Base-by-base conservation (phyloP, 2,888 invertebrate genomes). In the Diarsia brunnea region DNA sequence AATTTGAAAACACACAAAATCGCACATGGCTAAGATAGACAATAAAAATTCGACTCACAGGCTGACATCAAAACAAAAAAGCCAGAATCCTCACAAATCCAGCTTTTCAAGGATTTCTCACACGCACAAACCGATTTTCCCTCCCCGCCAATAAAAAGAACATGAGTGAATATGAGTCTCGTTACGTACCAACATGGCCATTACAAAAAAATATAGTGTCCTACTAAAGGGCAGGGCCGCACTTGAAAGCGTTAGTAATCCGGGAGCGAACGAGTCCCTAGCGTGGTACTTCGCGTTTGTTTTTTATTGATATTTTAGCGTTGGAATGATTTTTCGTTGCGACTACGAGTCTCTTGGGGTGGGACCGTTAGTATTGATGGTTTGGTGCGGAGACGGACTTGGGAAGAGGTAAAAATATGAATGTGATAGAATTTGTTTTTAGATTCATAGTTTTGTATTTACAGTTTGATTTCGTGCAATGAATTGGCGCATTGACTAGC, bases 281-380 rank as follows among this genome's bases (percentile, higher is more conserved):
- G 89, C 86, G 89, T 85, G 87, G 87, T 81, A 87, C 79, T 86
- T 79, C 88, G 89, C 91, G 92, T 92, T 94, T 93, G 94, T 96
- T 94, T 95, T 96, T 96, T 96, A 96, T 96, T 96, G 96, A 96
- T 96, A 96, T 96, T 96, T 96, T 95, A 95, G 93, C 93, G 91
- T 88, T 84, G 94, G 95, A 95, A 96, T 96, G 95, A 96, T 96
- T 95, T 95, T 92, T 93, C 93, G 94, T 92, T 85, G 89, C 85
- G 92, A 92, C 93, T 91, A 96, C 92, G 94, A 92, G 92, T 90
- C 95, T 94, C 95, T 70, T 84, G 95, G 94, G 96, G 93, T 88
- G 88, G 90, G 88, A 89, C 91, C 92, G 94, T 94, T 94, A 91
- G 91, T 95, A 95, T 95, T 95, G 95, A 95, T 94, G 93, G 92